Percentiles rank a stretch among this genome's conserved stretches.
Conservation (phyloP, 1,140 invertebrate species). For the Drosophila quadrilineata region DNA sequence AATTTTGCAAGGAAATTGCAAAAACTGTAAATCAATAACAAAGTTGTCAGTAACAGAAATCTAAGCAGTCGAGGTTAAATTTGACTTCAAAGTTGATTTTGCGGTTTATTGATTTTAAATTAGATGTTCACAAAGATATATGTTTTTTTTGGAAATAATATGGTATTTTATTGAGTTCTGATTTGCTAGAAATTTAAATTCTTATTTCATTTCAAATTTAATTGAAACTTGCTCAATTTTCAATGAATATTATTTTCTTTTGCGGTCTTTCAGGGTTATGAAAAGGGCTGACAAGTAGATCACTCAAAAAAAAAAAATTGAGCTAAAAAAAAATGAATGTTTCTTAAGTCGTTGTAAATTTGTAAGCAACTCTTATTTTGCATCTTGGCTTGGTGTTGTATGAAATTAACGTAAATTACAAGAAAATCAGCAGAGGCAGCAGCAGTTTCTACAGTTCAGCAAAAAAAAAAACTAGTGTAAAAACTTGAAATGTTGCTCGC, state of each 20-base stretch:
- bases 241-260: no score
- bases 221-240: no score
- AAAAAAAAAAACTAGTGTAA: constrained; percentile 13
- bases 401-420: constrained; percentile 36
- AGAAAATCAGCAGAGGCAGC: constrained; percentile 26
- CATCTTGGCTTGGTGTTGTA: constrained; percentile 3
- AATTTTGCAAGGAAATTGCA: constrained; percentile 9
- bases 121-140: neutral
- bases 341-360: neutral
- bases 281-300: no score
- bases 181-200: neutral
- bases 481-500: constrained; percentile 3
- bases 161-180: neutral
- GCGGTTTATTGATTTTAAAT: neutral
- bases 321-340: no score
- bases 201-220: neutral
- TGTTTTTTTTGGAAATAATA: neutral
- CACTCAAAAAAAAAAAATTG: no score
- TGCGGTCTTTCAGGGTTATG: no score
- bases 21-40: constrained; percentile 23
- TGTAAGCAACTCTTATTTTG: neutral
- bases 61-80: neutral
- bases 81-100: constrained; percentile 13
- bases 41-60: constrained; percentile 8
- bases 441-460: neutral